These are phyloP conservation scores for Melieria omissa DNA, from an alignment of 2,888 invertebrate genomes.

Conservation along the genomic window DNA sequence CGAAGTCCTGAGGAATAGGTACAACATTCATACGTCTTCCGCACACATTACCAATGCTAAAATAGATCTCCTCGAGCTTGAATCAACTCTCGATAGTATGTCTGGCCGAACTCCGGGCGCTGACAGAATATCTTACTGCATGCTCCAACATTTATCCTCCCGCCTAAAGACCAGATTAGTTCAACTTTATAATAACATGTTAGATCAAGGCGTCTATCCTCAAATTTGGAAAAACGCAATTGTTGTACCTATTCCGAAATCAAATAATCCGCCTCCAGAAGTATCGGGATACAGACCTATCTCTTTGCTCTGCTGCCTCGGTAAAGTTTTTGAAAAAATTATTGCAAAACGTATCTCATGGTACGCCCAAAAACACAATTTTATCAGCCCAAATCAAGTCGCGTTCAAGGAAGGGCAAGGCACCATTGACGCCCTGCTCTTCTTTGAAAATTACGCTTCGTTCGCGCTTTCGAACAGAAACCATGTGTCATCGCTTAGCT, in stretches of 20 bases:
- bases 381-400: conserved; percentile 21
- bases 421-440: conserved; percentile 20
- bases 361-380: conserved; percentile 24
- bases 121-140: background rate
- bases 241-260: conserved; percentile 19
- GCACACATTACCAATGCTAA: background rate
- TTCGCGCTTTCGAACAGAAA: conserved; percentile 26
- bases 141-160: background rate
- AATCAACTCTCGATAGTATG: background rate
- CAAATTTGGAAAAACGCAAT: conserved; percentile 4
- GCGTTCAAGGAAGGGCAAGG: conserved; percentile 25
- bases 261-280: conserved; percentile 5
- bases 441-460: conserved; percentile 17
- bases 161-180: background rate
- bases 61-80: background rate
- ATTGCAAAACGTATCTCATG: conserved; percentile 54
- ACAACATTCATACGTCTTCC: background rate
- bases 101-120: background rate
- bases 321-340: conserved; percentile 30
- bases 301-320: conserved; percentile 17
- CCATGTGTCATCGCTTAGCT: conserved; percentile 26
- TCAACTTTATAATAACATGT: background rate
- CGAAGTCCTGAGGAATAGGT: background rate
- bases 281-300: conserved; percentile 18
- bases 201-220: background rate